Conservation (phyloP, 2,113 vertebrate genomes). For the Trogon melanurus region DNA sequence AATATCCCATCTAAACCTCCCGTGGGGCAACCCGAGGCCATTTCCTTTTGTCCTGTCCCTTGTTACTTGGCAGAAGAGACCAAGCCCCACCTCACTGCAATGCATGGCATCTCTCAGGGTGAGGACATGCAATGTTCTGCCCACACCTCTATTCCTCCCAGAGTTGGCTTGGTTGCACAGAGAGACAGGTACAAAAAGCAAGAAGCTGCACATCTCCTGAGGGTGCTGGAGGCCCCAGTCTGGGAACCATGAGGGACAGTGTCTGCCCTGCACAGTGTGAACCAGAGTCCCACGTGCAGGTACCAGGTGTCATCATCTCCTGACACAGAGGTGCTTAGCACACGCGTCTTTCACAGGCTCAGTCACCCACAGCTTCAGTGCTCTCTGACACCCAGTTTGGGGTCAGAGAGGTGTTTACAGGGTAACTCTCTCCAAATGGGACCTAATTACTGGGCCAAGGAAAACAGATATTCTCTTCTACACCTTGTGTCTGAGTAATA, state of each 20-base stretch:
- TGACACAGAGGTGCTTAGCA: background rate
- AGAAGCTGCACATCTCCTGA: background rate
- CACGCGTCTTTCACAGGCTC: background rate
- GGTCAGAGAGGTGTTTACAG: background rate
- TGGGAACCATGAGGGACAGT: background rate
- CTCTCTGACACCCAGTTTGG: background rate
- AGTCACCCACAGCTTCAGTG: background rate
- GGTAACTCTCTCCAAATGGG: background rate
- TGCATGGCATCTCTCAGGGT: background rate
- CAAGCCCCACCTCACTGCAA: background rate
- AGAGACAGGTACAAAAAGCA: background rate
- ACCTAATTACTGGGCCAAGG: background rate
- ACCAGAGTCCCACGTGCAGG: background rate
- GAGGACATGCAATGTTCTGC: background rate
- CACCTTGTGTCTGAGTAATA: background rate
- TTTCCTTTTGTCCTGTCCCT: too few species aligned
- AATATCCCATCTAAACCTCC: too few species aligned
- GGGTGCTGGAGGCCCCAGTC: background rate
- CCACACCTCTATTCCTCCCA: background rate
- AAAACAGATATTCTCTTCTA: background rate
- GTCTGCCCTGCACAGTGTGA: background rate
- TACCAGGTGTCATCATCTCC: background rate
- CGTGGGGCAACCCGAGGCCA: too few species aligned
- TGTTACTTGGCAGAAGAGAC: too few species aligned
- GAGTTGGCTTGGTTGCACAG: background rate